A percentile compares a stretch with the other conserved stretches of the same genome.
phyloP scores from a whole-genome alignment of 1,140 invertebrate species.

The Drosophila azteca region DNA sequence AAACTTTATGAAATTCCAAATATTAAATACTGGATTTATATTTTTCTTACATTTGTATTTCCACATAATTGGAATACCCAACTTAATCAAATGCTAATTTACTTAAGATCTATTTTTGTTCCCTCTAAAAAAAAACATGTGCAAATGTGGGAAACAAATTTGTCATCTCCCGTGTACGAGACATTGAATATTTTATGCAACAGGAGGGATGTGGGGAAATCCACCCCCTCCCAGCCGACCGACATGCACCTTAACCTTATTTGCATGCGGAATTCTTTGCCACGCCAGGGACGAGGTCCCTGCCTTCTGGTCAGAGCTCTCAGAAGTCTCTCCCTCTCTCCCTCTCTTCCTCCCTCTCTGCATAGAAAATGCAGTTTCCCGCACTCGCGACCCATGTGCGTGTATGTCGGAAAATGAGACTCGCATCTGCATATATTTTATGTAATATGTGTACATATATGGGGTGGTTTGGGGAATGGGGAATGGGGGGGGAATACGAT shows the following conservation, averaged over 20 bases:
- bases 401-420: slow-evolving; percentile 36
- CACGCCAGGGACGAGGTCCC: slow-evolving; percentile 2
- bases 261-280: slow-evolving; percentile 58
- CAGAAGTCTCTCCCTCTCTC: no score
- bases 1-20: no score
- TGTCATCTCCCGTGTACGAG: slow-evolving; percentile 35
- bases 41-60: no score
- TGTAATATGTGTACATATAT: slow-evolving; percentile 23
- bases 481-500: slow-evolving; percentile 19
- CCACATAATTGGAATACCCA: no score
- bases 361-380: slow-evolving; percentile 4
- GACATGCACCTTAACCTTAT: slow-evolving; percentile 35
- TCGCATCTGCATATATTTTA: slow-evolving; percentile 42
- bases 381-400: slow-evolving; percentile 1
- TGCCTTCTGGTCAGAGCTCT: no score
- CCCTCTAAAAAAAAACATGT: slow-evolving; percentile 1
- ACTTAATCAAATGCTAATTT: no score
- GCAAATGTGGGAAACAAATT: slow-evolving; percentile 24
- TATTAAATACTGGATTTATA: no score
- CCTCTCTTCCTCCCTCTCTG: no score
- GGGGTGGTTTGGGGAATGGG: not conserved
- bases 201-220: not conserved
- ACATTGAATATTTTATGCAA: slow-evolving; percentile 39
- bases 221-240: not conserved
- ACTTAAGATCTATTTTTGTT: not conserved